These are phyloP conservation scores for Gonioctena quinquepunctata DNA, from an alignment of 1,140 invertebrate genomes.

Conservation along the genomic window DNA sequence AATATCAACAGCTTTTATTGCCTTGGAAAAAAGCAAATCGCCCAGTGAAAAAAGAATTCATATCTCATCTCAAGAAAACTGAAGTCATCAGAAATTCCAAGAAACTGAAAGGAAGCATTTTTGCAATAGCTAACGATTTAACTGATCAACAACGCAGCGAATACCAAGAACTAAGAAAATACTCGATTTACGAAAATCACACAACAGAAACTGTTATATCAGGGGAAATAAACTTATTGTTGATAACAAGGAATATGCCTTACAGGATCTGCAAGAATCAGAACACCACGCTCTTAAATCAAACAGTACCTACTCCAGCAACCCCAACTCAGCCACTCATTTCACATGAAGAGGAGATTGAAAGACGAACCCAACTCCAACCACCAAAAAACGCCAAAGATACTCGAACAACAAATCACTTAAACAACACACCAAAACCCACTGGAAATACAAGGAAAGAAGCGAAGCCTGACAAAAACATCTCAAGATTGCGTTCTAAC, in stretches of 20 bases:
- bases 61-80: background rate
- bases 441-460: no score
- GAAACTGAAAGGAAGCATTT: background rate
- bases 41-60: background rate
- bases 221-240: background rate
- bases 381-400: no score
- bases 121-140: background rate
- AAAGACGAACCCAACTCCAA: no score
- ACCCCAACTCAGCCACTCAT: background rate
- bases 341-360: no score
- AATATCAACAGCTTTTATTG: background rate
- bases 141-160: background rate
- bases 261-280: background rate
- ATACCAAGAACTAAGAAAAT: background rate
- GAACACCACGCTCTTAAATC: background rate
- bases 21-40: background rate
- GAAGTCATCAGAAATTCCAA: background rate
- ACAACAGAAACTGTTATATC: background rate
- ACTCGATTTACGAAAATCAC: no score
- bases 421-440: no score
- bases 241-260: background rate
- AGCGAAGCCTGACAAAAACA: no score
- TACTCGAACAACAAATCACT: no score
- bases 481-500: no score
- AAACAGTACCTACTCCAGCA: background rate